phyloP scores from a whole-genome alignment of 2,797 vertebrate genomes.

The Lagodon rhomboides region DNA sequence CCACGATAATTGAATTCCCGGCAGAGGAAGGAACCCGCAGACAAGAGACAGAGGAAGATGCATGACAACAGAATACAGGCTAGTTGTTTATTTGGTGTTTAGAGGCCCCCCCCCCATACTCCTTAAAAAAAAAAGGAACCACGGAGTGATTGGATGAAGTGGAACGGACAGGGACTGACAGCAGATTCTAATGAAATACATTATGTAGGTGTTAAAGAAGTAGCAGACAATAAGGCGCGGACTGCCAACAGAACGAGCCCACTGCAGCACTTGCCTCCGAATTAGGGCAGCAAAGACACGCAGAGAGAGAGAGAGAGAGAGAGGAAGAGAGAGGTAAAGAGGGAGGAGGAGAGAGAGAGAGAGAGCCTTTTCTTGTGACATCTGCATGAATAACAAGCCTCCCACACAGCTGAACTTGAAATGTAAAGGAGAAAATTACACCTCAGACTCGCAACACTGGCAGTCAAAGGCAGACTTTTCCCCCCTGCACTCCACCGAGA shows the following conservation, averaged over 20 bases:
- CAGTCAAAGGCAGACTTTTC: slow-evolving; percentile 57
- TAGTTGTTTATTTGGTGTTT: slow-evolving; percentile 72
- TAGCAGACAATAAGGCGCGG: slow-evolving; percentile 68
- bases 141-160: slow-evolving; percentile 59
- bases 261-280: slow-evolving; percentile 56
- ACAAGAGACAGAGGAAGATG: slow-evolving; percentile 71
- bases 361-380: slow-evolving; percentile 66
- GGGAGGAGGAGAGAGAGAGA: not conserved
- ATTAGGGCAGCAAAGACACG: slow-evolving; percentile 65
- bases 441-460: slow-evolving; percentile 68
- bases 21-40: slow-evolving; percentile 70
- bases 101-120: slow-evolving; percentile 8
- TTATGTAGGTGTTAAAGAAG: slow-evolving; percentile 83
- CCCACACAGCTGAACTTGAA: slow-evolving; percentile 74
- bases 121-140: slow-evolving; percentile 15
- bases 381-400: slow-evolving; percentile 77
- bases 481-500: slow-evolving; percentile 33
- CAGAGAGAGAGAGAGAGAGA: slow-evolving; percentile 16
- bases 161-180: slow-evolving; percentile 77
- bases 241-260: slow-evolving; percentile 54
- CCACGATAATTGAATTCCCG: slow-evolving; percentile 84
- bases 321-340: slow-evolving; percentile 1
- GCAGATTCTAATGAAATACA: slow-evolving; percentile 82
- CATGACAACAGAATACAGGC: slow-evolving; percentile 70
- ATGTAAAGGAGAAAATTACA: slow-evolving; percentile 72